phyloP scores from a whole-genome alignment of 2,113 vertebrate genomes.

The Scomber colias region DNA sequence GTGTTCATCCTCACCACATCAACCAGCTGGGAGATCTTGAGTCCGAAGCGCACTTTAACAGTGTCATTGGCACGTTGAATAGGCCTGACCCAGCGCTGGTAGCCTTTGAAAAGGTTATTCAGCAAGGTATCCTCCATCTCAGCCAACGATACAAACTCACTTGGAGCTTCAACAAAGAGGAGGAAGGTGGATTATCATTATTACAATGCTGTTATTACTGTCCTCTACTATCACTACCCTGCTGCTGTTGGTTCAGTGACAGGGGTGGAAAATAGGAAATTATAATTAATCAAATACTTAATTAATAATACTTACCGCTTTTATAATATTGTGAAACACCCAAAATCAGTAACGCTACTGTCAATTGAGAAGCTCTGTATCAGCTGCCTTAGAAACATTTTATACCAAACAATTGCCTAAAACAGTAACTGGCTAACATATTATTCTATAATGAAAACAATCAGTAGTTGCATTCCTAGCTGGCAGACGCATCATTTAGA shows the following conservation, averaged over 20 bases:
- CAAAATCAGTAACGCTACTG: neutral
- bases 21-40: slow-evolving; percentile 98
- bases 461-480: too few species aligned
- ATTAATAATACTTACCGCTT: neutral
- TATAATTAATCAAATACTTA: neutral
- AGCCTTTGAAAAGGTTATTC: slow-evolving; percentile 91
- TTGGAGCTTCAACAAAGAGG: slow-evolving; percentile 70
- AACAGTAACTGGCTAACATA: too few species aligned
- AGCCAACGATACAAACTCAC: slow-evolving; percentile 86
- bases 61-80: slow-evolving; percentile 92
- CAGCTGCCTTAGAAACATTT: neutral
- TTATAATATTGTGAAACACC: neutral
- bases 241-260: neutral
- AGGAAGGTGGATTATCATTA: neutral
- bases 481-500: neutral
- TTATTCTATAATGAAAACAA: too few species aligned
- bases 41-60: slow-evolving; percentile 92
- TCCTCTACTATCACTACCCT: neutral
- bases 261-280: neutral
- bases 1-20: slow-evolving; percentile 92
- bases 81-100: slow-evolving; percentile 97
- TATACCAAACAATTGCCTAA: too few species aligned
- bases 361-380: neutral
- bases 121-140: slow-evolving; percentile 91
- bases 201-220: neutral